Conservation (phyloP, 2,888 invertebrate species). For the Cataglyphis rosenhaueri region DNA sequence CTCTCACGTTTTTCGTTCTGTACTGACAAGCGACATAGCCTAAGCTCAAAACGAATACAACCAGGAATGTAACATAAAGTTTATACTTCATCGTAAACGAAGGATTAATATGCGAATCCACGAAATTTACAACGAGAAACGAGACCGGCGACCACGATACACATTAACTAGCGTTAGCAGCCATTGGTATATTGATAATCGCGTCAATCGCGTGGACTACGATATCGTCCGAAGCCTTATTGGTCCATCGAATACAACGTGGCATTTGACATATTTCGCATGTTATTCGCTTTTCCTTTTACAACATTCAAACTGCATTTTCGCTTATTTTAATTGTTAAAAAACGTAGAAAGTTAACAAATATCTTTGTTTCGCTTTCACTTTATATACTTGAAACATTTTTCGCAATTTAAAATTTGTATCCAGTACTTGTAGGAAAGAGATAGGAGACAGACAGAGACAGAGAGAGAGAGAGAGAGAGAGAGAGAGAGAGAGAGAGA, state of each 20-base stretch:
- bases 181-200: slow-evolving; percentile 1
- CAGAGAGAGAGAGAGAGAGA: no score
- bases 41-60: slow-evolving; percentile 70
- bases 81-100: slow-evolving; percentile 75
- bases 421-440: background rate
- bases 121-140: background rate
- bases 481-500: no score
- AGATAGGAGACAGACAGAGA: background rate
- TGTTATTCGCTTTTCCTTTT: background rate
- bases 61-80: slow-evolving; percentile 71
- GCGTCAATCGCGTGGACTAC: background rate
- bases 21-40: slow-evolving; percentile 78
- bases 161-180: slow-evolving; percentile 25
- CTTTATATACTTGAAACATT: background rate
- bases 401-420: background rate
- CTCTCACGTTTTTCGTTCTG: slow-evolving; percentile 81
- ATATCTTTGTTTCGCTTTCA: background rate
- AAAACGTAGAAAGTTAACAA: background rate
- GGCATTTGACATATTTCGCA: slow-evolving; percentile 67
- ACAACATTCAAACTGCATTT: background rate
- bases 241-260: slow-evolving; percentile 73
- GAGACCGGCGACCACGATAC: slow-evolving; percentile 2
- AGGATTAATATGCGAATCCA: background rate
- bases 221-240: slow-evolving; percentile 46
- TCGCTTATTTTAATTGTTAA: background rate